Percentiles rank a stretch among this genome's conserved stretches.
phyloP scores from a whole-genome alignment of 2,797 vertebrate genomes.

The Trichosurus vulpecula region DNA sequence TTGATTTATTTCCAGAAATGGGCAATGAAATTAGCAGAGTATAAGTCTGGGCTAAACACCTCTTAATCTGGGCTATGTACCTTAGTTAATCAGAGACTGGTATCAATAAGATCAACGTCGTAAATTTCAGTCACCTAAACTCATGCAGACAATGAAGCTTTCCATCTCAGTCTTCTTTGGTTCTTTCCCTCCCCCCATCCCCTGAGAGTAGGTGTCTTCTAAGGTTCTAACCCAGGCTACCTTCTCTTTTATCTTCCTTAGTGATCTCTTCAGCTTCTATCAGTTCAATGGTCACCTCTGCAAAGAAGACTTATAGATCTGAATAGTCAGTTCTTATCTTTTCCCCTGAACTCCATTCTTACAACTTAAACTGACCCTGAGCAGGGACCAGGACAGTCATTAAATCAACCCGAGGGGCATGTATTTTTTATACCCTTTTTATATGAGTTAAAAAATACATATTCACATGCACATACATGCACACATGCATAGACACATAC shows the following conservation, averaged over 20 bases:
- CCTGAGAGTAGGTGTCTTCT: background rate
- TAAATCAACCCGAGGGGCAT: background rate
- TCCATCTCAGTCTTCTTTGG: background rate
- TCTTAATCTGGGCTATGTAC: background rate
- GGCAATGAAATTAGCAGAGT: conserved; percentile 15
- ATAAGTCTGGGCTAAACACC: background rate
- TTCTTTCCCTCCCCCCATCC: background rate
- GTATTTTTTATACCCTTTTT: background rate
- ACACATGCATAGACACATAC: background rate
- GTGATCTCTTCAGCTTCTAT: background rate
- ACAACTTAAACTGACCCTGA: background rate
- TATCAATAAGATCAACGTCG: conserved; percentile 28
- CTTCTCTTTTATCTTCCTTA: background rate
- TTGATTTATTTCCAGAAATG: background rate
- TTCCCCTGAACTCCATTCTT: background rate
- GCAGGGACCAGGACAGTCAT: background rate
- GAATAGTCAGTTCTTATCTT: background rate
- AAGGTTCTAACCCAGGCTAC: background rate
- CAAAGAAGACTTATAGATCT: background rate
- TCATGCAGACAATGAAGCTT: background rate
- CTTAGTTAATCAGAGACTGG: conserved; percentile 31
- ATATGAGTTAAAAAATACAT: background rate
- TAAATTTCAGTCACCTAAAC: background rate
- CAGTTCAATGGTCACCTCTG: background rate
- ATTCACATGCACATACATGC: background rate